Evolutionary conservation across 2,113 vertebrate species (phyloP).

Genomic region (Peucedramus taeniatus): DNA sequence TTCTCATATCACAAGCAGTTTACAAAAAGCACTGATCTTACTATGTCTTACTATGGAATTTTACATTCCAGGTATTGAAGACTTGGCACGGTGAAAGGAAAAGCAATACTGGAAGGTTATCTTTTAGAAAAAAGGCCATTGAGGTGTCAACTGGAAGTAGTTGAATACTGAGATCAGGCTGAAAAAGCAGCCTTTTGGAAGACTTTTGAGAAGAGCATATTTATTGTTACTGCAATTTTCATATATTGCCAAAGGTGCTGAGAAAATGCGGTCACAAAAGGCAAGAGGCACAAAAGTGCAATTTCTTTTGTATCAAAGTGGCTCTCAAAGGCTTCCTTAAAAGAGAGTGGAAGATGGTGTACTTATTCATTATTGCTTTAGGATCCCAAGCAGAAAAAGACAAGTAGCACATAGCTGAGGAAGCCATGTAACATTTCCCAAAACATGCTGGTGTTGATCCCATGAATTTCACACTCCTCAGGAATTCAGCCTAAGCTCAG

Average conservation of each 20-base stretch:
- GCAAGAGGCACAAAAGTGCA: background rate
- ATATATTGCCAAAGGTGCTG: background rate
- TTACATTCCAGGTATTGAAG: background rate
- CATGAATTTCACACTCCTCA: background rate
- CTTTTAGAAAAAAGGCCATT: background rate
- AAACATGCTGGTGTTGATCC: background rate
- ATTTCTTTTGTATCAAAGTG: constrained; percentile 4
- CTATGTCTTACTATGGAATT: background rate
- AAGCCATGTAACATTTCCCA: background rate
- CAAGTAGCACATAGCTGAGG: background rate
- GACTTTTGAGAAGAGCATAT: background rate
- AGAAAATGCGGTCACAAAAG: constrained; percentile 4
- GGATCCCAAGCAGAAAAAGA: background rate
- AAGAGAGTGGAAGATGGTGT: background rate
- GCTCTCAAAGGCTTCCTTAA: constrained; percentile 15
- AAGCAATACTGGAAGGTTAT: background rate
- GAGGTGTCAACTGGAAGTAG: background rate
- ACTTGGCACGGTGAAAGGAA: background rate
- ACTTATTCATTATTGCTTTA: background rate
- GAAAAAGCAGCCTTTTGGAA: background rate
- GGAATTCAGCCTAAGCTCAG: background rate
- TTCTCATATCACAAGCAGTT: background rate
- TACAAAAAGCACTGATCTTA: background rate
- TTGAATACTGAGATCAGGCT: background rate
- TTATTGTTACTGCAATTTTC: constrained; percentile 15